Evolutionary conservation across 2,888 invertebrate genomes (phyloP).

Genomic region (Andrena flavipes): DNA sequence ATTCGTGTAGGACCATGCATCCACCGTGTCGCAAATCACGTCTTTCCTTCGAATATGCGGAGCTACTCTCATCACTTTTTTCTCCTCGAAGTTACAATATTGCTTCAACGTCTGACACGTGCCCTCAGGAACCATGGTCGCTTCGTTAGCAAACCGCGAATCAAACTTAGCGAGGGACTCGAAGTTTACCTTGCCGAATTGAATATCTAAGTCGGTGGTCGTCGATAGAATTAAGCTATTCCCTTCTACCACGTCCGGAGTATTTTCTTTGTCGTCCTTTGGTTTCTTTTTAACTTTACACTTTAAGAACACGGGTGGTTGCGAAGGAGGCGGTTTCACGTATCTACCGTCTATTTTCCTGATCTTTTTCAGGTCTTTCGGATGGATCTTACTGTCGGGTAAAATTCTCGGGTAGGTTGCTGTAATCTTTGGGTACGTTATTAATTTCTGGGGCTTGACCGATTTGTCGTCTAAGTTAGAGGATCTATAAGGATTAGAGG

Average conservation of each 20-base stretch:
- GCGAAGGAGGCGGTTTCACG: slow-evolving; percentile 72
- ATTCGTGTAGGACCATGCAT: slow-evolving; percentile 86
- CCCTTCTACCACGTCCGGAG: slow-evolving; percentile 32
- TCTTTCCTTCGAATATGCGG: slow-evolving; percentile 85
- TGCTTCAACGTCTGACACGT: slow-evolving; percentile 76
- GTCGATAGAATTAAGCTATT: slow-evolving; percentile 35
- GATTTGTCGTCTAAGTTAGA: slow-evolving; percentile 23
- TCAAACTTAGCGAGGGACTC: slow-evolving; percentile 69
- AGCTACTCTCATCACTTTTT: slow-evolving; percentile 80
- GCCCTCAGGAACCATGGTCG: neutral
- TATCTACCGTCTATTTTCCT: slow-evolving; percentile 69
- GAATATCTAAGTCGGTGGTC: slow-evolving; percentile 82
- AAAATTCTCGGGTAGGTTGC: slow-evolving; percentile 76
- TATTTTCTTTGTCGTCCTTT: slow-evolving; percentile 37
- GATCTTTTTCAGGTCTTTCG: slow-evolving; percentile 48
- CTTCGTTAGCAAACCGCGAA: slow-evolving; percentile 51
- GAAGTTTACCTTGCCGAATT: slow-evolving; percentile 76
- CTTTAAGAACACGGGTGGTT: slow-evolving; percentile 78
- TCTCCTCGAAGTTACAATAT: slow-evolving; percentile 82
- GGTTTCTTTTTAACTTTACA: slow-evolving; percentile 72
- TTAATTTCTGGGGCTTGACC: slow-evolving; percentile 65
- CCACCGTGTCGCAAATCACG: slow-evolving; percentile 88
- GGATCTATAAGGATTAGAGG: slow-evolving; percentile 40
- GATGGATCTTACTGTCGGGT: slow-evolving; percentile 50
- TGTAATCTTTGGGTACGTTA: slow-evolving; percentile 79